Evolutionary conservation across 2,113 vertebrate genomes (phyloP).

Genomic region (Aegithalos caudatus): DNA sequence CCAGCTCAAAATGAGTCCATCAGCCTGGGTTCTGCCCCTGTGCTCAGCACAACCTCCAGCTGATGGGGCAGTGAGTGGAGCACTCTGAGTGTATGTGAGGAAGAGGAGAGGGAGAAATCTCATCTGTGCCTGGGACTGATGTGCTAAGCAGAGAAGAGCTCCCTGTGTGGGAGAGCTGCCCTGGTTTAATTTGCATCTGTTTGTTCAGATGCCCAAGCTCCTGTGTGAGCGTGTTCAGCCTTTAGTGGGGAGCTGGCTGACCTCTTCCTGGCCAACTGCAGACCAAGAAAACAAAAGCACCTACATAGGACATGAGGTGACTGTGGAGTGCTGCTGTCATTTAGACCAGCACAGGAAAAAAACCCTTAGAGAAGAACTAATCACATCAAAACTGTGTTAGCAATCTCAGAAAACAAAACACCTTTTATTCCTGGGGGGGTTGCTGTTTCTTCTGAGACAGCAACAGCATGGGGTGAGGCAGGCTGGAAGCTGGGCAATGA

Average conservation of each 20-base stretch:
- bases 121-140: background rate
- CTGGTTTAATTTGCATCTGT: background rate
- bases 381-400: background rate
- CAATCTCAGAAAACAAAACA: constrained; percentile 28
- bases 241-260: background rate
- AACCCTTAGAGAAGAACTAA: background rate
- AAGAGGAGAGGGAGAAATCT: background rate
- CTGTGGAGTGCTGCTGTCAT: background rate
- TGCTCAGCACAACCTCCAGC: background rate
- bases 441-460: background rate
- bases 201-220: background rate
- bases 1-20: rapidly evolving
- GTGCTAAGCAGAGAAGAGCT: background rate
- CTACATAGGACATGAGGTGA: background rate
- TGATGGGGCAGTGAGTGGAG: rapidly evolving
- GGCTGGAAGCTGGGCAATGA: background rate
- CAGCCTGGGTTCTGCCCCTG: background rate
- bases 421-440: constrained; percentile 37
- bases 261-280: background rate
- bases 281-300: background rate
- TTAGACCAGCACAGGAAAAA: background rate
- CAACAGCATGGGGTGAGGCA: background rate
- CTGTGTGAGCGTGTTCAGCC: background rate
- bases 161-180: background rate
- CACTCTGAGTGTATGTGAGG: background rate